Conservation (phyloP, 1,140 invertebrate genomes). For the Bombus pyrosoma region DNA sequence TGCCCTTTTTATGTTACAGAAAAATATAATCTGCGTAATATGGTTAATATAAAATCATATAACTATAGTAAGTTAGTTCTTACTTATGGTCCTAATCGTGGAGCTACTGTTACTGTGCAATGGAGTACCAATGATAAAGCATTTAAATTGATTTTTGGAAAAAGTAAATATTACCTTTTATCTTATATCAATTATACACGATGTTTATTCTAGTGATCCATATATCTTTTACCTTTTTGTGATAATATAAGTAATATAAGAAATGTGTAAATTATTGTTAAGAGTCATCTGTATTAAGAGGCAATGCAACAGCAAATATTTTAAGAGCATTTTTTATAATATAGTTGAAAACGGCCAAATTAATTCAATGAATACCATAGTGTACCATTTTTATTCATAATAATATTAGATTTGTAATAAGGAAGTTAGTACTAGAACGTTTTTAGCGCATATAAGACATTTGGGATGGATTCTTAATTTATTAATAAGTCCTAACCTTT, state of each 20-base stretch:
- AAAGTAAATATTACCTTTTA: slow-evolving; percentile 69
- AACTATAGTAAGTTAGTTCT: slow-evolving; percentile 91
- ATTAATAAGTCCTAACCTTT: background rate
- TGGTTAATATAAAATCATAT: slow-evolving; percentile 90
- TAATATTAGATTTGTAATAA: background rate
- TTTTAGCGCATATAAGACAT: background rate
- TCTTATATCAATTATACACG: background rate
- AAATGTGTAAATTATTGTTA: background rate
- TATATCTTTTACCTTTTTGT: background rate
- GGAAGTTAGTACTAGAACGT: background rate
- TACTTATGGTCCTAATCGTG: slow-evolving; percentile 91
- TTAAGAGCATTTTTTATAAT: background rate
- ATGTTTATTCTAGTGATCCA: background rate
- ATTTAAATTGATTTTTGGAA: slow-evolving; percentile 88
- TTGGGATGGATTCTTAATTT: background rate
- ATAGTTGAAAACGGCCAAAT: background rate
- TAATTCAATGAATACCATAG: background rate
- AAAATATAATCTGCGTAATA: slow-evolving; percentile 85
- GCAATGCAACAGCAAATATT: background rate
- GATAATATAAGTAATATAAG: background rate
- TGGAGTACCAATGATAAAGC: slow-evolving; percentile 89
- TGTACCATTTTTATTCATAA: background rate
- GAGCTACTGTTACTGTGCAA: slow-evolving; percentile 88
- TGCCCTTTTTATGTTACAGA: slow-evolving; percentile 78
- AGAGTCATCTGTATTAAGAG: background rate